Base-by-base conservation (phyloP, 2,797 vertebrate genomes). In the Pseudochaenichthys georgianus region DNA sequence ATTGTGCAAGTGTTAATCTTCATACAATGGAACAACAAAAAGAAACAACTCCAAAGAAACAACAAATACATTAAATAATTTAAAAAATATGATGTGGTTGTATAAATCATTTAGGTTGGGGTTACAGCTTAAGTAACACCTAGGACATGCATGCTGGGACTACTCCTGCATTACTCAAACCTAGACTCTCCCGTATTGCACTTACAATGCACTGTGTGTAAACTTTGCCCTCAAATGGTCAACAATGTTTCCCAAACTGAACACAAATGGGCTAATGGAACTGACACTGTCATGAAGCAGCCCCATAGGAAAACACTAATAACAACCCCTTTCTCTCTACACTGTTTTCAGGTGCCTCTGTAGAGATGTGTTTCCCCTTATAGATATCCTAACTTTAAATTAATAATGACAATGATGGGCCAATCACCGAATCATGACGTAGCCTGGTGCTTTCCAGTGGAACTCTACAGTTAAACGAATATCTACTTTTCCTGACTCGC, bases 201-300 rank as follows among this genome's bases (percentile, higher is more conserved):
- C 58, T 64, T 46, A 51, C n/a, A 38, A 51, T 54, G 23, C 52
- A 31, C 61, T 47, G 12, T 64, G 42, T 77, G 58, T 58, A 43
- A 57, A 67, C 59, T 68, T 73, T 82, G 69, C n/a, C 57, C 41
- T 57, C 21, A 71, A 81, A 75, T 75, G 70, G 41, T 66, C 48
- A 55, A n/a, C 57, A 64, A 8, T 42, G 47, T 53, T 47, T 4
- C 10, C 46, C 41, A 48, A 64, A 73, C 45, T n/a, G 64, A 77
- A 70, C 51, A 69, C 77, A 80, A 82, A 54, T 13, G 68, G 42
- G 17, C 75, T 80, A 78, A 87, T 83, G 77, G 74, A 71, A 54
- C 13, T 38, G 65, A 50, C 38, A 43, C 5, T 23, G 16, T 43
- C 43, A 64, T 59, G 62, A 68, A 61, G 70, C 42, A 59, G 23